A percentile compares a stretch with the other conserved stretches of the same genome.
Conservation (phyloP, 2,888 invertebrate species). For the Temnothorax unifasciatus region DNA sequence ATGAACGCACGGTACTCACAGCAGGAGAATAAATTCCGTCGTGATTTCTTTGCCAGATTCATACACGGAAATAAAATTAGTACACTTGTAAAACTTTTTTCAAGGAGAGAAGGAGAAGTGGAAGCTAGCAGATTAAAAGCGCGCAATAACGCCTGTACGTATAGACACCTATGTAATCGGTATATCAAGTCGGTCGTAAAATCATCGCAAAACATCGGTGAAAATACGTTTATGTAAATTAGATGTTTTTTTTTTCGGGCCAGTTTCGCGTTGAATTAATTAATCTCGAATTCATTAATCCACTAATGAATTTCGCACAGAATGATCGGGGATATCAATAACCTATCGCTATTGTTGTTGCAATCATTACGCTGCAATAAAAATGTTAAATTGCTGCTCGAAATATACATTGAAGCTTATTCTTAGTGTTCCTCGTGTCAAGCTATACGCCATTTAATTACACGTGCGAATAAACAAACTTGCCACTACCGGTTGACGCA, state of each 20-base stretch:
- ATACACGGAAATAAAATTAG: constrained; percentile 29
- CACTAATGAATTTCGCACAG: constrained; percentile 72
- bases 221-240: constrained; percentile 12
- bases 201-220: constrained; percentile 6
- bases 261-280: constrained; percentile 58
- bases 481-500: constrained; percentile 6
- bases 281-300: constrained; percentile 73
- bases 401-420: neutral
- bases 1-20: neutral
- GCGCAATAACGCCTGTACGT: neutral
- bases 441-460: constrained; percentile 19
- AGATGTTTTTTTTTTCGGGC: constrained; percentile 29
- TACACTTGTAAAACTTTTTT: neutral
- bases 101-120: neutral
- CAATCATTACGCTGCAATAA: constrained; percentile 46
- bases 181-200: constrained; percentile 17
- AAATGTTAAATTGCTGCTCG: constrained; percentile 57
- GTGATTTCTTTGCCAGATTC: constrained; percentile 5
- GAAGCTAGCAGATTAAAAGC: neutral
- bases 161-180: neutral
- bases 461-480: constrained; percentile 5
- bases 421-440: neutral
- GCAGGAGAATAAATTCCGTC: neutral
- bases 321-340: constrained; percentile 11
- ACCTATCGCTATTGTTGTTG: neutral